Percentiles rank a stretch among this genome's conserved stretches.
Evolutionary conservation across 2,888 invertebrate species (phyloP).

Genomic region (Herminia tarsipennalis): DNA sequence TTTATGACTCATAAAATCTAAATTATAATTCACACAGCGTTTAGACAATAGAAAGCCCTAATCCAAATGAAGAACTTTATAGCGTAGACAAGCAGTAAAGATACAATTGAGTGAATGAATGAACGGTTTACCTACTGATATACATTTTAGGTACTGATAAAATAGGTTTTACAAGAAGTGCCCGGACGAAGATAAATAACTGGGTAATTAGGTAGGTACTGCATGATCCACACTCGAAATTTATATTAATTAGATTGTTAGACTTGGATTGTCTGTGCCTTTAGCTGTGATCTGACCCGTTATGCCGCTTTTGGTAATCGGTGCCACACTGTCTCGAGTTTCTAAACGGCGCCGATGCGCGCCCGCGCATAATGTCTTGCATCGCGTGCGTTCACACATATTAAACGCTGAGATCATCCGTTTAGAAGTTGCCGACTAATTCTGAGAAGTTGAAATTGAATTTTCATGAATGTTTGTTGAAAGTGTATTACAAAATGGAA

Average conservation of each 20-base stretch:
- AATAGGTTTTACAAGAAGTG: no score
- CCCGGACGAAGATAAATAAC: no score
- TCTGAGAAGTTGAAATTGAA: slow-evolving; percentile 32
- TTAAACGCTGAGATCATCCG: slow-evolving; percentile 53
- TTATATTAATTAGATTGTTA: no score
- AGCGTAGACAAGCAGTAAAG: slow-evolving; percentile 6
- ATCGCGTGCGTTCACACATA: slow-evolving; percentile 32
- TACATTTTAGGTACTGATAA: no score
- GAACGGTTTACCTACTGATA: no score
- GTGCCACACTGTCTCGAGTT: slow-evolving; percentile 39
- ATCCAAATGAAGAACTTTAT: slow-evolving; percentile 33
- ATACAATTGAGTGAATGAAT: slow-evolving; percentile 26
- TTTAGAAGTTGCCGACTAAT: slow-evolving; percentile 37
- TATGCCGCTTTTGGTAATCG: slow-evolving; percentile 27
- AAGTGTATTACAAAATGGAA: not conserved
- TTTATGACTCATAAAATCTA: not conserved
- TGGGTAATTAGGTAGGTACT: no score
- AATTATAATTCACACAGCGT: slow-evolving; percentile 7
- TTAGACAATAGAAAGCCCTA: slow-evolving; percentile 5
- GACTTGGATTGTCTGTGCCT: no score
- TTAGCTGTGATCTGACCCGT: slow-evolving; percentile 10
- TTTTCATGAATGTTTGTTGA: not conserved
- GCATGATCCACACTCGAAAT: no score
- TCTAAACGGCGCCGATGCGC: slow-evolving; percentile 11
- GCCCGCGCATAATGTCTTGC: slow-evolving; percentile 14